Percentiles rank a stretch among this genome's conserved stretches.
phyloP scores from a whole-genome alignment of 2,113 vertebrate genomes.

The Panthera leo region DNA sequence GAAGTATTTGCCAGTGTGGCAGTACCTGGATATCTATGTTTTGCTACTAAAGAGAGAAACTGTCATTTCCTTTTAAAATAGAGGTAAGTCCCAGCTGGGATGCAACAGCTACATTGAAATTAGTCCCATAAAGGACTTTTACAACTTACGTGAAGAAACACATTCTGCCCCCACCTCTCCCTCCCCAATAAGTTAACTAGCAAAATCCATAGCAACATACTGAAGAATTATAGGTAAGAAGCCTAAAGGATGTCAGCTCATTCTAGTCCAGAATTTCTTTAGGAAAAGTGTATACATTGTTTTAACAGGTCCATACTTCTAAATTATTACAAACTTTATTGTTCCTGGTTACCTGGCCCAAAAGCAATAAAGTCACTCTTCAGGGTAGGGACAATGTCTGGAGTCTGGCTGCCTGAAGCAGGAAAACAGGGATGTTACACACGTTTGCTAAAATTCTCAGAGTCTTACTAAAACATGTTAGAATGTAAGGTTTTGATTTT shows the following conservation, averaged over 20 bases:
- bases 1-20: background rate
- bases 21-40: background rate
- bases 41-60: background rate
- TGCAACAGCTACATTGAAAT: background rate
- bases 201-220: background rate
- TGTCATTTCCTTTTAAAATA: background rate
- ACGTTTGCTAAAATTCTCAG: background rate
- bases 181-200: background rate
- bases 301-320: constrained; percentile 23
- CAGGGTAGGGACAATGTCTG: background rate
- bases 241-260: background rate
- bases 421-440: background rate
- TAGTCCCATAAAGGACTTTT: background rate
- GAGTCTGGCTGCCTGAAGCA: background rate
- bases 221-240: constrained; percentile 4
- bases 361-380: constrained; percentile 19
- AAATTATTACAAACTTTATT: constrained; percentile 42
- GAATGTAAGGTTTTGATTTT: background rate
- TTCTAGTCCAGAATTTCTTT: background rate
- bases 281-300: constrained; percentile 1
- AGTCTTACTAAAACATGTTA: background rate
- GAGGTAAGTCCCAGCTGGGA: background rate
- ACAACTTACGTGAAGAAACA: constrained; percentile 7
- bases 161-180: background rate
- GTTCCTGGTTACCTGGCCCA: background rate